Evolutionary conservation across 2,888 invertebrate species (phyloP), one percentile per base, ranked within the genome.

Genomic region (Chydorus sphaericus): DNA sequence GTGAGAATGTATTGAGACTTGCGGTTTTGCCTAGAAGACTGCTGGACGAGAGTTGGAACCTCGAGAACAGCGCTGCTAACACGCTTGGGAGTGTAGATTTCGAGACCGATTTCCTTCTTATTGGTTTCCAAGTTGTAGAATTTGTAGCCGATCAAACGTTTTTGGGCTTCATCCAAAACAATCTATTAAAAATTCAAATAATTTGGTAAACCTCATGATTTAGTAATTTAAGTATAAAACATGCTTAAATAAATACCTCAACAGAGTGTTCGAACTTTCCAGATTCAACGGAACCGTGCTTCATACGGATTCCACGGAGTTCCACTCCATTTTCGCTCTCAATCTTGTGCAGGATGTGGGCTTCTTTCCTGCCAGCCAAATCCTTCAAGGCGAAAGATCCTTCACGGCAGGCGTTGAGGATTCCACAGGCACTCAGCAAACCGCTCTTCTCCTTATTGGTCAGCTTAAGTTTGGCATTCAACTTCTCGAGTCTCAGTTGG

Each of bases 1-100:
- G 73, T 71, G 7, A 51, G 28, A 20, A 33, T 53, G 16, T 16
- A 11, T 30, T 57, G 29, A 4, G n/a, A 20, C 36, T 57, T 38
- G 23, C 14, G 23, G 23, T n/a, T 30, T 16, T 52, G 31, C 5
- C 36, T 30, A 1, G 23, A 23, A 26, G 20, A 31, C 16, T 26
- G 20, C 20, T 33, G 29, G 10, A 31, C 33, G 7, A 10, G 16
- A 39, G 8, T n/a, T 39, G 18, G 39, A 6, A 36, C 16, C 11
- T 55, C 55, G 18, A 55, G 28, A 26, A 33, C 52, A 10, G 36
- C 52, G 18, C 33, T 50, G 8, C 23, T 49, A 6, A 37, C n/a
- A 16, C 49, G 48, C 50, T 49, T 56, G 16, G 56, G 37, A 48
- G 56, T 56, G 56, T 56, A 56, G 10, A 56, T 18, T 56, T 56